Evolutionary conservation across 2,797 vertebrate species (phyloP), one percentile per base, ranked within the genome.

Genomic region (Triplophysa yarkandensis): DNA sequence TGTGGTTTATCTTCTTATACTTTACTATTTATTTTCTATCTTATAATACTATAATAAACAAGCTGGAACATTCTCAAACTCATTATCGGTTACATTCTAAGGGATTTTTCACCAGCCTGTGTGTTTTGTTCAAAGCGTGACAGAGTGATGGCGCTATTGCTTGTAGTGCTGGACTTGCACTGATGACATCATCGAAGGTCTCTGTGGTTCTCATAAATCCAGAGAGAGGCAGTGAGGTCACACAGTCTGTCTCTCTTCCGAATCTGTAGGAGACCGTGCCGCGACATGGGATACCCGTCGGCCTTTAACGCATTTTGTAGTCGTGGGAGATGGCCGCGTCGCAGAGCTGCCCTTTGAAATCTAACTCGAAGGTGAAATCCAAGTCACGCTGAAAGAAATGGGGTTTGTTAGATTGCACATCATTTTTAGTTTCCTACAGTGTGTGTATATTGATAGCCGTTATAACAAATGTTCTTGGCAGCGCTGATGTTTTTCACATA

Each of bases 341-440:
- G 63, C 97, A 98, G n/a, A 98, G 94, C 85, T 98, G 97, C 78
- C 97, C 97, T 89, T 98, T 98, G 83, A 98, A 98, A 92, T 98
- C 96, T 78, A 99, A 90, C 85, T 98, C 96, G 78, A 99, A 90
- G 57, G 95, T 98, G 89, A 99, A 98, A 89, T 98, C 97, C 86
- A 98, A 90, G 91, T 99, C 97, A 54, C 97, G 94, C 97, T 99
- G 85, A 23, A 76, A 85, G 68, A 85, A 64, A 73, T 1, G 41
- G 28, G 32, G 70, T 41, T 62, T 6, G 32, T 21, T 62, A 17
- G n/a, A n/a, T n/a, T n/a, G 13, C 25, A 6, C 11, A 13, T 28
- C 50, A 4, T 25, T 58, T 32, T 32, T 6, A 28, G 27, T 25
- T 57, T 7, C 34, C 16, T 16, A 43, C 36, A 14, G 36, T 11